Conservation (phyloP, 2,113 vertebrate genomes). For the Epinephelus moara region DNA sequence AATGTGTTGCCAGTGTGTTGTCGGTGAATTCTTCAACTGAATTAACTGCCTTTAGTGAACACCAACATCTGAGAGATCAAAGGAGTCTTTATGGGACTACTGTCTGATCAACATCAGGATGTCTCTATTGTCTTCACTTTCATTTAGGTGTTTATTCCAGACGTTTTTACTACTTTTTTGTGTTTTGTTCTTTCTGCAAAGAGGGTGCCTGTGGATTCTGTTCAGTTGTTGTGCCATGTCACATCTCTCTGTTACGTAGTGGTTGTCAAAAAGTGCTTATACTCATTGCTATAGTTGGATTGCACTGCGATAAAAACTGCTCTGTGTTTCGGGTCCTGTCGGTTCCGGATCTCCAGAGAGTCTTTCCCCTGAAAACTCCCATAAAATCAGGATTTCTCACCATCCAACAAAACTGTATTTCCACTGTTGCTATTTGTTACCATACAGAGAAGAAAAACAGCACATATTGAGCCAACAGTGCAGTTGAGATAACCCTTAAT, state of each 20-base stretch:
- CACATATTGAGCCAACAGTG: background rate
- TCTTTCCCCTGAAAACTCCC: background rate
- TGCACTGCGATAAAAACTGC: background rate
- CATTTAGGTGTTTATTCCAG: background rate
- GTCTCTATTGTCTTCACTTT: background rate
- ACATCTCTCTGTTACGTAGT: background rate
- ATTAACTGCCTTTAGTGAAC: constrained; percentile 28
- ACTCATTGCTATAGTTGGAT: background rate
- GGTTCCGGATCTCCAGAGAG: background rate
- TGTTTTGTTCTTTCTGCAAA: background rate
- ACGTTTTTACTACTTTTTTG: background rate
- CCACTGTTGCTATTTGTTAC: constrained; percentile 1
- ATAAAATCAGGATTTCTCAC: constrained; percentile 7
- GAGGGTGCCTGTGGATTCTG: background rate
- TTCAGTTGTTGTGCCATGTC: background rate
- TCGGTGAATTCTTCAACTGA: constrained; percentile 20
- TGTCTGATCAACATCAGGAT: background rate
- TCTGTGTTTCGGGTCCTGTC: background rate
- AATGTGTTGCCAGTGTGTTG: constrained; percentile 28
- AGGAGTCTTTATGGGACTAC: constrained; percentile 6
- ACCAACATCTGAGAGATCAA: constrained; percentile 30
- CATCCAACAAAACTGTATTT: background rate
- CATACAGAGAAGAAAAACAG: background rate
- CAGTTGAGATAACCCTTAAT: background rate
- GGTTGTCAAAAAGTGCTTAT: background rate